Evolutionary conservation across 1,140 invertebrate genomes (phyloP), one percentile per base, ranked within the genome.

Genomic region (Drosophila subpulchrella): DNA sequence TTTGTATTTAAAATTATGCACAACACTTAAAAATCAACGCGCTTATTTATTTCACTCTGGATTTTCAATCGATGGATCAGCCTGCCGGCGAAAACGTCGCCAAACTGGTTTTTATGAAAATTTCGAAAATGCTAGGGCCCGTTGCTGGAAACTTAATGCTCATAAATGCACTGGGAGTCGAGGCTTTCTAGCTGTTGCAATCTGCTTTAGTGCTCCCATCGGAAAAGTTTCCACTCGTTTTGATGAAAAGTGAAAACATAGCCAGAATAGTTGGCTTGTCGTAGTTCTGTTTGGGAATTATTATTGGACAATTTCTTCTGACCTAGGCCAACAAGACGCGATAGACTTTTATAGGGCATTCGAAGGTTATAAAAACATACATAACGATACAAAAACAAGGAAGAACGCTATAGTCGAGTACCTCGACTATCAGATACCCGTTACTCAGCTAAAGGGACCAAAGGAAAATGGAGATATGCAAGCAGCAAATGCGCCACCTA

Each of bases 1-100:
- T 70, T 77, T 68, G 68, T 89, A 89, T 89, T 89, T 89, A 89
- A 89, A 89, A 81, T 89, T 89, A 89, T 89, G 81, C 84, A 89
- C 77, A 89, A 89, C 84, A 89, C 84, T 89, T 89, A 89, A 88
- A 88, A 89, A 89, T 88, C 84, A 88, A 88, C 80, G 84, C 84
- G 75, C 56, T 73, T 83, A 82, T 82, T 81, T 86, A 81, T 77
- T 81, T 82, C 62, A 61, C 46, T 75, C 44, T 60, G 39, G 60
- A 15, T 62, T 60, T 47, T 63, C 68, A 59, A 72, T 60, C 83
- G 78, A 86, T 78, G 80, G 84, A 89, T 89, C 77, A 84, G 61
- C 12, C 76, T 75, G 83, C 83, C 84, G 77, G 76, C 80, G 60
- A 76, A 82, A 63, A 81, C 78, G 81, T 85, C 78, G 84, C 72